phyloP scores from a whole-genome alignment of 2,888 invertebrate genomes.

The Ganaspis brasiliensis region DNA sequence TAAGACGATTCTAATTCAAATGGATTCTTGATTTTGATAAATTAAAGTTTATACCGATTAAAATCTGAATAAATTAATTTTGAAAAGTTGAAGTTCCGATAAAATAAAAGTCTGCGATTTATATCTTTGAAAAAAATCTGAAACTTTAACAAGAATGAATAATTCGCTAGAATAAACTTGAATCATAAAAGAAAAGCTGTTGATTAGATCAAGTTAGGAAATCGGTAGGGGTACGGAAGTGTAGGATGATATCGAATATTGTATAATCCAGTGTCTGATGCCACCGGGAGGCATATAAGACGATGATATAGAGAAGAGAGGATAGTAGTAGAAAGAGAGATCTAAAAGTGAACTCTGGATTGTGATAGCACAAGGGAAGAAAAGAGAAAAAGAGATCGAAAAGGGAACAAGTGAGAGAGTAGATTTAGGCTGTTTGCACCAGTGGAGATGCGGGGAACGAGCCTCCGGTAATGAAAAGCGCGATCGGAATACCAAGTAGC shows the following conservation, averaged over 20 bases:
- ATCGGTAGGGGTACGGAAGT: slow-evolving; percentile 51
- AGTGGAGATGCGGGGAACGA: slow-evolving; percentile 75
- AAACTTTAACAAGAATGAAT: background rate
- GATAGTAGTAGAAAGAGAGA: slow-evolving; percentile 59
- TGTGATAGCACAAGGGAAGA: slow-evolving; percentile 63
- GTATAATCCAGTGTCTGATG: slow-evolving; percentile 73
- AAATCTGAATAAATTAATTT: too few species aligned
- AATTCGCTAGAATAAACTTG: slow-evolving; percentile 6
- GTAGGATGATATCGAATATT: slow-evolving; percentile 74
- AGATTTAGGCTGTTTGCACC: slow-evolving; percentile 80
- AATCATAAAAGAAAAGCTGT: slow-evolving; percentile 48
- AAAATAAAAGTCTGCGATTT: too few species aligned
- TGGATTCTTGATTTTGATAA: too few species aligned
- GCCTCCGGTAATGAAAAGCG: slow-evolving; percentile 84
- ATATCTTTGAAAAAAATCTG: background rate
- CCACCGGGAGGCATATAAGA: slow-evolving; percentile 65
- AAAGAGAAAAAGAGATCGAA: slow-evolving; percentile 62
- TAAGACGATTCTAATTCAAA: too few species aligned
- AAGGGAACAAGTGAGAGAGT: slow-evolving; percentile 67
- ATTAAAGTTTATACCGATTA: too few species aligned
- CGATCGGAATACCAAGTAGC: slow-evolving; percentile 84
- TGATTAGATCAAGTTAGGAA: slow-evolving; percentile 58
- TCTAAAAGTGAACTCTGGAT: slow-evolving; percentile 57
- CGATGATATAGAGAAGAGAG: slow-evolving; percentile 64
- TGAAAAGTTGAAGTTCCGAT: too few species aligned